Evolutionary conservation across 2,888 invertebrate genomes (phyloP).

Genomic region (Drosophila engyochracea): DNA sequence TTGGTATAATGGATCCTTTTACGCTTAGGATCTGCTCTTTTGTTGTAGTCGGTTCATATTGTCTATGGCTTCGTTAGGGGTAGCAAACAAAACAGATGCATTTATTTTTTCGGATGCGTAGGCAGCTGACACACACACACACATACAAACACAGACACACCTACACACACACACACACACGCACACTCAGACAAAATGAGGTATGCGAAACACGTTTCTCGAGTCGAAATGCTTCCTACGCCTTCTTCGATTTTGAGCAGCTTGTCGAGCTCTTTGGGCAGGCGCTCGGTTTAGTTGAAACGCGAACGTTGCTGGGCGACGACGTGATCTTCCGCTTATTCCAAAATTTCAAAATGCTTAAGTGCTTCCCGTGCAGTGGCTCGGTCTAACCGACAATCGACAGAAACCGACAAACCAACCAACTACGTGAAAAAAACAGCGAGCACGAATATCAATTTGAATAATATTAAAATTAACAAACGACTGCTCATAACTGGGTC

Average conservation of each 20-base stretch:
- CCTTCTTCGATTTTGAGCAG: constrained; percentile 21
- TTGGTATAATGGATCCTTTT: constrained; percentile 68
- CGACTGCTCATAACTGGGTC: constrained; percentile 41
- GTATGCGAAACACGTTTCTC: constrained; percentile 68
- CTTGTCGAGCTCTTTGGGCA: constrained; percentile 33
- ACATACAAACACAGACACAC: neutral
- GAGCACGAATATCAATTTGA: constrained; percentile 40
- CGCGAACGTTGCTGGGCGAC: constrained; percentile 66
- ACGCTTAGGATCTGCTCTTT: constrained; percentile 55
- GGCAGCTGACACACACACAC: constrained; percentile 1
- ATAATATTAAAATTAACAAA: constrained; percentile 54
- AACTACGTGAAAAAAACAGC: neutral
- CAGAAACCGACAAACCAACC: neutral
- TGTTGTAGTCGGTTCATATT: constrained; percentile 36
- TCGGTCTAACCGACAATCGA: constrained; percentile 47
- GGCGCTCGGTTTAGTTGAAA: constrained; percentile 74
- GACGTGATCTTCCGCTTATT: constrained; percentile 57
- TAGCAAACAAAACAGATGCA: constrained; percentile 75
- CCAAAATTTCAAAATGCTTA: constrained; percentile 9
- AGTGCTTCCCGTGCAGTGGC: constrained; percentile 51
- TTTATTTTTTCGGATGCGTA: constrained; percentile 41
- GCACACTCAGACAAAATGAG: constrained; percentile 23
- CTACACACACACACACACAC: constrained; percentile 18
- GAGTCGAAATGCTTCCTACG: constrained; percentile 28
- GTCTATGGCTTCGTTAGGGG: constrained; percentile 58